Percentiles rank a stretch among this genome's conserved stretches.
Conservation (phyloP, 2,113 vertebrate species). For the Sphyrna mokarran region DNA sequence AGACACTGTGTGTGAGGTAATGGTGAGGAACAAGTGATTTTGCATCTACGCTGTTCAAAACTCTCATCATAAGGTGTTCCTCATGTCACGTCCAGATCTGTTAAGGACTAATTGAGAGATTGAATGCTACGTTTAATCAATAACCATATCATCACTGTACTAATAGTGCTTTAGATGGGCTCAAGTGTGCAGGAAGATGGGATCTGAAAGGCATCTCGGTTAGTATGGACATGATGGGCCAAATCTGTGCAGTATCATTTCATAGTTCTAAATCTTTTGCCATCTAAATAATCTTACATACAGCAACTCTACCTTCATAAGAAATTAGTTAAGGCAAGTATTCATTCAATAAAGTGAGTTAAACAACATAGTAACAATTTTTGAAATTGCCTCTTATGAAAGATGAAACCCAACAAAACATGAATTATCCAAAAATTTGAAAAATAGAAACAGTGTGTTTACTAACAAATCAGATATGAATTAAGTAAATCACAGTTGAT, state of each 20-base stretch:
- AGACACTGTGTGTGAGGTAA: neutral
- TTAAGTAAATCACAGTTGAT: neutral
- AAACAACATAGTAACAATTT: neutral
- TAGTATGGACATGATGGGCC: no score
- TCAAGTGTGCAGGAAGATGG: no score
- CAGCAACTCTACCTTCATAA: neutral
- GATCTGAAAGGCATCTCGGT: no score
- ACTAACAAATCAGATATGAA: neutral
- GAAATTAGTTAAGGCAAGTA: neutral
- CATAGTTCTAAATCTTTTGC: neutral
- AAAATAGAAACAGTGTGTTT: neutral
- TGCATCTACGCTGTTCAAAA: neutral
- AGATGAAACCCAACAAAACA: neutral
- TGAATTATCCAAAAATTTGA: neutral
- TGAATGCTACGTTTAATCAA: neutral
- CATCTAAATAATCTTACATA: neutral
- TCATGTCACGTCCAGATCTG: neutral
- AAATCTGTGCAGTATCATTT: no score
- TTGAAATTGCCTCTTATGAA: neutral
- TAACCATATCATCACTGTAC: no score
- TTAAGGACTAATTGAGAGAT: neutral
- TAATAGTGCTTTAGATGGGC: neutral
- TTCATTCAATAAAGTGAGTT: neutral
- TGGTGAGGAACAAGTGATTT: neutral
- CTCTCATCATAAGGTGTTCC: neutral